Evolutionary conservation across 2,888 invertebrate genomes (phyloP).

Genomic region (Bombylius major): DNA sequence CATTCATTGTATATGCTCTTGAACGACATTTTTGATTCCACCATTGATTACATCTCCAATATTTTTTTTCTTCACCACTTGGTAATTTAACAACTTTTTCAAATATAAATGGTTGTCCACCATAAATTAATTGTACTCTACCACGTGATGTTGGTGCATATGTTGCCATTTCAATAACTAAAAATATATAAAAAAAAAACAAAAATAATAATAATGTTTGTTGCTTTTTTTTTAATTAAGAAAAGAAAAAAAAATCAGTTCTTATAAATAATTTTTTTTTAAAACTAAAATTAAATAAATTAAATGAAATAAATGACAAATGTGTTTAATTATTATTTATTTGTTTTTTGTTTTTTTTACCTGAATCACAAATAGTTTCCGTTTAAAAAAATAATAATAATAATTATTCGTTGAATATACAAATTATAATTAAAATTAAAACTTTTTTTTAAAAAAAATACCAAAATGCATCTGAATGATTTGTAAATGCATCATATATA

Average conservation of each 20-base stretch:
- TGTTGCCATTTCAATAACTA: conserved; percentile 30
- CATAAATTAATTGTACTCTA: conserved; percentile 35
- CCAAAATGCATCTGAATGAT: too few species aligned
- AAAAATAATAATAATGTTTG: not conserved
- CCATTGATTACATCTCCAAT: conserved; percentile 38
- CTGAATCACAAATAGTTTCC: too few species aligned
- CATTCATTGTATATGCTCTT: conserved; percentile 34
- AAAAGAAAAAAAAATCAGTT: not conserved
- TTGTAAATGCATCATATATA: too few species aligned
- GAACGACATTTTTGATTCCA: conserved; percentile 38
- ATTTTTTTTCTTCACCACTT: conserved; percentile 32
- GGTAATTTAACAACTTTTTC: conserved; percentile 32
- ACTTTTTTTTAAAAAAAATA: too few species aligned
- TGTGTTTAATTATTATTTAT: too few species aligned
- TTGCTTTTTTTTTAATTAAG: not conserved
- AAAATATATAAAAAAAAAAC: conserved; percentile 1
- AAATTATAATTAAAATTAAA: too few species aligned
- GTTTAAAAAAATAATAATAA: too few species aligned
- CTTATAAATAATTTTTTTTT: too few species aligned
- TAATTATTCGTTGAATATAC: too few species aligned
- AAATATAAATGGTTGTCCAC: conserved; percentile 36
- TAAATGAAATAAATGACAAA: too few species aligned
- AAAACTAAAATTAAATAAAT: too few species aligned
- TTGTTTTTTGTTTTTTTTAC: too few species aligned
- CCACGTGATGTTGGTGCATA: conserved; percentile 36